These are phyloP conservation scores for Eucera pruinosa DNA, from an alignment of 2,888 invertebrate genomes.

Conservation along the genomic window DNA sequence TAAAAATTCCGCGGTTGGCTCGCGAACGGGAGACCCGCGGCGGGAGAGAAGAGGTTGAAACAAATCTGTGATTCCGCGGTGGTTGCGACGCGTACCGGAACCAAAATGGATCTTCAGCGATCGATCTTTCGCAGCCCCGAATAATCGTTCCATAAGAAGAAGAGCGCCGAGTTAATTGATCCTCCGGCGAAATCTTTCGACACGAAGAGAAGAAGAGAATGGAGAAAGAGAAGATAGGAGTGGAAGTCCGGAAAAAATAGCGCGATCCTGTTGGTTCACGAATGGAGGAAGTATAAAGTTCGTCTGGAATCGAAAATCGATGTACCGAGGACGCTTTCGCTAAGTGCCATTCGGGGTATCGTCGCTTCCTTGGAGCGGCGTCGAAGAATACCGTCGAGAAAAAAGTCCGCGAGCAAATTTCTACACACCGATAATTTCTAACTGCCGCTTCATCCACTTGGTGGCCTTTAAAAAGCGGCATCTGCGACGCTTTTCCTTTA, in stretches of 20 bases:
- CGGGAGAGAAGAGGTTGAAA: not conserved
- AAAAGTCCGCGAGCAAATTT: constrained; percentile 31
- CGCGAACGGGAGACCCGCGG: constrained; percentile 1
- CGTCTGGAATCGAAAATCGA: constrained; percentile 58
- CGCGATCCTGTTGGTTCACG: constrained; percentile 5
- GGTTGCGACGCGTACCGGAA: constrained; percentile 6
- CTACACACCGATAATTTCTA: constrained; percentile 22
- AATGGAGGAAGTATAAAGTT: constrained; percentile 52
- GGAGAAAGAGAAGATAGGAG: no score
- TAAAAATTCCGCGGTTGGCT: constrained; percentile 67
- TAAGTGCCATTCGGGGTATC: constrained; percentile 57
- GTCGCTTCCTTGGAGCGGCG: constrained; percentile 29
- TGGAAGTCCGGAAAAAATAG: constrained; percentile 29
- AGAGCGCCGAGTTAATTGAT: not conserved
- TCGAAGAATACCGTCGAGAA: constrained; percentile 21
- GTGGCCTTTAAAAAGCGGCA: not conserved
- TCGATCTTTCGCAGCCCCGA: not conserved
- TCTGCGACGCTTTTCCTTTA: not conserved
- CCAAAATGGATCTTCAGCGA: not conserved
- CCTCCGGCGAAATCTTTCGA: not conserved
- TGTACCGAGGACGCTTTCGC: constrained; percentile 44
- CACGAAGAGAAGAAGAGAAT: not conserved
- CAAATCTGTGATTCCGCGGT: constrained; percentile 1
- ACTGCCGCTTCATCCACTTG: not conserved
- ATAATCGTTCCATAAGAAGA: not conserved